Evolutionary conservation across 2,113 vertebrate genomes (phyloP), one percentile per base, ranked within the genome.

Genomic region (Orycteropus afer): DNA sequence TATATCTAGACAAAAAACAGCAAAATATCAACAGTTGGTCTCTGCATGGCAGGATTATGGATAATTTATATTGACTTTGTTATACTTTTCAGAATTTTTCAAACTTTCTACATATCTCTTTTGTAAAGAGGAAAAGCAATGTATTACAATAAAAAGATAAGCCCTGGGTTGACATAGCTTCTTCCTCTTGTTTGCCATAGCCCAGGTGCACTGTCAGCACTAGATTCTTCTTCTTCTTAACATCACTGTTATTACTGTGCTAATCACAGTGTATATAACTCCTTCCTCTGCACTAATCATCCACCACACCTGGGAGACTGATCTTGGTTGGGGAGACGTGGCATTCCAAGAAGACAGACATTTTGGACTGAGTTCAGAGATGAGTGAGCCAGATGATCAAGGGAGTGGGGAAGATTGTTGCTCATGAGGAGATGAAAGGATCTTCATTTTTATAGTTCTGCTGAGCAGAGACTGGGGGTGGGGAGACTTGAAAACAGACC

Each of bases 341-440:
- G 94, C 86, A 94, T 91, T 96, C 76, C 1, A 1, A 23, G 73
- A 10, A 96, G 86, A 95, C 96, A 97, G 97, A 96, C 97, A 89
- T 94, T 79, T 82, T 97, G 97, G 97, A 95, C 45, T 0, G 65
- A 96, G 97, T 97, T 97, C 97, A 97, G 96, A 97, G 95, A 84
- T 93, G 8, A 88, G 94, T 37, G 14, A 57, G 80, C 91, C 95
- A 61, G 71, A 84, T 20, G 92, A 96, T 96, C 91, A 91, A 96
- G 97, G 77, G 73, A 95, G 80, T 65, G 20, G 86, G 92, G 94
- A 67, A 93, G 76, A 49, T 29, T 76, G 93, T 40, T 83, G 88
- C 93, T 94, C 94, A 94, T 42, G 59, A 77, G 2, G 86, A 96
- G 94, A 97, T 97, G 95, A 97, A 97, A 97, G 94, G 53, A 3